Evolutionary conservation across 2,797 vertebrate genomes (phyloP), one percentile per base, ranked within the genome.

Genomic region (Hypotaenidia okinawae): DNA sequence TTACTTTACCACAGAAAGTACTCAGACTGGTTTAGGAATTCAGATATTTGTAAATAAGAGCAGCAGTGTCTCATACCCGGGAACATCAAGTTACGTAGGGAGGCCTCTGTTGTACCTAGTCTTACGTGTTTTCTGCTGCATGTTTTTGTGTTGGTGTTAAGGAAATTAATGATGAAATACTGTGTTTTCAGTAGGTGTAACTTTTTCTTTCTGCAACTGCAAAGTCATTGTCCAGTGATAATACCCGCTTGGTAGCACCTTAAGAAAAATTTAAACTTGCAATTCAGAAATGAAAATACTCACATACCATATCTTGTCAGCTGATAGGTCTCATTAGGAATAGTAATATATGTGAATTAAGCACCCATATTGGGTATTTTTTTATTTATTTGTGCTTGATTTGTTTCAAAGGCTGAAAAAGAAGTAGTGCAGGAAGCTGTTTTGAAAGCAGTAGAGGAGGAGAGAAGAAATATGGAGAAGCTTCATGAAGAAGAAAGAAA

Each of bases 401-500:
- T 59, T 94, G 8, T 97, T 95, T 92, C 84, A 64, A 95, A 98
- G 98, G 87, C 96, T 93, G 98, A 98, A 88, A 97, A 98, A 93
- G 97, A 97, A 90, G 69, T 70, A 13, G 12, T 98, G 54, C 96
- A 68, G 61, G 96, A 97, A 51, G 94, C 96, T 74, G 86, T 98
- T 93, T 94, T 97, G 88, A 97, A 97, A 94, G 98, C 98, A 23
- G 93, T 98, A 24, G 97, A 97, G 88, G 97, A 98, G 82, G 98
- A 98, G 89, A 97, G 97, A 49, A 98, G 89, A 93, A 97, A 82
- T n/a, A 88, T 97, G 84, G 97, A 97, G 84, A 98, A 97, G 82
- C 84, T 84, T 30, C 97, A 97, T 24, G 96, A 92, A n/a, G 97
- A 97, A 89, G 97, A 98, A 89, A 97, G 96, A 84, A 97, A 97